Evolutionary conservation across 2,888 invertebrate genomes (phyloP), one percentile per base, ranked within the genome.

Genomic region (Meganola albula): DNA sequence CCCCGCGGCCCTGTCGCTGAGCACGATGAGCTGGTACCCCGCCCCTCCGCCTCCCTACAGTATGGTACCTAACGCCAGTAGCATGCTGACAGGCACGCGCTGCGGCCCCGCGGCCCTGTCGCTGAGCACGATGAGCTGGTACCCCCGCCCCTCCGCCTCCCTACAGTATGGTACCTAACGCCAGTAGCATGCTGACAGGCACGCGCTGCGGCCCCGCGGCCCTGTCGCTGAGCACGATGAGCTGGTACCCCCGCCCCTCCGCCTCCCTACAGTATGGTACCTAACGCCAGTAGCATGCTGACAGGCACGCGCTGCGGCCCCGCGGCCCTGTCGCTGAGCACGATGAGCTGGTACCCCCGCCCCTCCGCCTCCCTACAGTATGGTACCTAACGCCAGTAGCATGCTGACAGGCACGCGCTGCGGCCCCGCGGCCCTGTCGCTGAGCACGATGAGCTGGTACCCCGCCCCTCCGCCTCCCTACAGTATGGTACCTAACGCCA

Each of bases 221-320:
- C 24, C 90, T 75, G 68, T 97, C 97, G 3, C 4, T 5, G 4
- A 16, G 16, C 4, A 16, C 6, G 16, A 16, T 4, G 4, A 16
- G 16, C 16, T 16, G 16, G 16, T 16, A 16, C 4, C 16, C 16
- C 16, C 6, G 16, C 4, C 6, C 4, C 16, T 16, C 4, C 4
- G 16, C 16, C 4, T 4, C 6, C 16, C 6, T 16, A 6, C 6
- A 16, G 16, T 16, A 16, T 16, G 95, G 93, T 13, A 97, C 73
- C 22, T 94, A 97, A 88, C 23, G 97, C 82, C n/a, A 97, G 80
- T 67, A 95, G 93, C 74, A 92, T 93, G 7, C 91, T 92, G 27
- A 87, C 84, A 28, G 86, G 84, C 5, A 93, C 94, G 2, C 95
- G 95, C 31, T 88, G 75, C 44, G 90, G 90, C 0, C 96, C 94